Evolutionary conservation across 2,888 invertebrate genomes (phyloP).

Genomic region (Mystacides longicornis): DNA sequence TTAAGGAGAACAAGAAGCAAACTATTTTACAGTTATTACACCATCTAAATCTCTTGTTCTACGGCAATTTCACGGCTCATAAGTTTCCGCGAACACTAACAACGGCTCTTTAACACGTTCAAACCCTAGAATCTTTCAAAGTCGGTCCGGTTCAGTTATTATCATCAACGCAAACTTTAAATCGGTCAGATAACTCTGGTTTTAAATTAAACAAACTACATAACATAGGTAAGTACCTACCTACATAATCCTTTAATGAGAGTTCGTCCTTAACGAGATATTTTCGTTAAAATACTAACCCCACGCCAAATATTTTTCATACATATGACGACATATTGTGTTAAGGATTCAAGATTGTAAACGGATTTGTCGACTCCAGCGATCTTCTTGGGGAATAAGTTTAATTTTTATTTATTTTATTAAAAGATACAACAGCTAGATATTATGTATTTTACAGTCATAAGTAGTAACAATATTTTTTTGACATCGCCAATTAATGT

Average conservation of each 20-base stretch:
- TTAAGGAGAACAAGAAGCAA: background rate
- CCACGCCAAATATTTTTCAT: background rate
- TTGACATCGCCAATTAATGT: too few relatives aligned
- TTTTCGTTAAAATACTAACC: background rate
- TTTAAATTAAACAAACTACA: background rate
- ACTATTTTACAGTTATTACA: slow-evolving; percentile 2
- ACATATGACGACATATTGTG: too few relatives aligned
- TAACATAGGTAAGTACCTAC: background rate
- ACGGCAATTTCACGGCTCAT: background rate
- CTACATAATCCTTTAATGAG: background rate
- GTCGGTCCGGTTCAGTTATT: background rate
- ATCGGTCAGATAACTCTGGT: background rate
- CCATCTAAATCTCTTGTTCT: background rate
- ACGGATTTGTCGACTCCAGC: too few relatives aligned
- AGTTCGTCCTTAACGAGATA: background rate
- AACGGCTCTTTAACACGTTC: background rate
- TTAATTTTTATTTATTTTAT: too few relatives aligned
- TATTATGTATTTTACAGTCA: too few relatives aligned
- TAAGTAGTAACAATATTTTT: too few relatives aligned
- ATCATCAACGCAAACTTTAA: background rate
- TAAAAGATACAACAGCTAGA: too few relatives aligned
- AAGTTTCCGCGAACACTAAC: background rate
- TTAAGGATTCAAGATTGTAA: too few relatives aligned
- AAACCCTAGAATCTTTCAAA: background rate
- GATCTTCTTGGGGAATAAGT: too few relatives aligned